Conservation (phyloP, 2,797 vertebrate species). For the Paramormyrops hopkinsi region DNA sequence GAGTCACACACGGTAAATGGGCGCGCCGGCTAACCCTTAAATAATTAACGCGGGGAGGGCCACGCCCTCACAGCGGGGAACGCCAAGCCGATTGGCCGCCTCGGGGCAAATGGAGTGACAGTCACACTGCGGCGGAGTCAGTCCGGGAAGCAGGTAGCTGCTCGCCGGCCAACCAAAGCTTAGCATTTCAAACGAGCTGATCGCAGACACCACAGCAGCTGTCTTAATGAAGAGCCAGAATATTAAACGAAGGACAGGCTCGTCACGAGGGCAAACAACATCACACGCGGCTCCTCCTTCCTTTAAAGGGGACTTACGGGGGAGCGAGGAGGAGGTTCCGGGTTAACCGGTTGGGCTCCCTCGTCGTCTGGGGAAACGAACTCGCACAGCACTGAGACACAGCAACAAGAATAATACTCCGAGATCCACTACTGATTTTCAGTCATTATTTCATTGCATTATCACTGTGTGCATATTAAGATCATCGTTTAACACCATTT, state of each 20-base stretch:
- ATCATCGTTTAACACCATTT: conserved; percentile 63
- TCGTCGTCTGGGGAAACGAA: conserved; percentile 39
- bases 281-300: conserved; percentile 34
- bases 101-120: background rate
- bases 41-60: background rate
- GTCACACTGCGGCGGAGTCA: background rate
- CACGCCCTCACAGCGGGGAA: background rate
- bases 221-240: background rate
- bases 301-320: background rate
- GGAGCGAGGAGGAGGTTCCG: background rate
- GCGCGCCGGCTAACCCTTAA: background rate
- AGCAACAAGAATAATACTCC: conserved; percentile 58
- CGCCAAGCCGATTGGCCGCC: background rate
- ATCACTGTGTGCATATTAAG: conserved; percentile 56
- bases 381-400: conserved; percentile 53
- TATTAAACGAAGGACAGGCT: conserved; percentile 3
- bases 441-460: conserved; percentile 59
- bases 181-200: background rate
- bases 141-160: background rate
- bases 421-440: conserved; percentile 47
- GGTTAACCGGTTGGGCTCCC: conserved; percentile 43
- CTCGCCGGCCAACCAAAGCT: background rate
- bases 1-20: conserved; percentile 20
- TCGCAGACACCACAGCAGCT: background rate
- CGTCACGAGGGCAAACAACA: conserved; percentile 34